Evolutionary conservation across 1,140 invertebrate genomes (phyloP).

Genomic region (honey bee (Apis mellifera)): DNA sequence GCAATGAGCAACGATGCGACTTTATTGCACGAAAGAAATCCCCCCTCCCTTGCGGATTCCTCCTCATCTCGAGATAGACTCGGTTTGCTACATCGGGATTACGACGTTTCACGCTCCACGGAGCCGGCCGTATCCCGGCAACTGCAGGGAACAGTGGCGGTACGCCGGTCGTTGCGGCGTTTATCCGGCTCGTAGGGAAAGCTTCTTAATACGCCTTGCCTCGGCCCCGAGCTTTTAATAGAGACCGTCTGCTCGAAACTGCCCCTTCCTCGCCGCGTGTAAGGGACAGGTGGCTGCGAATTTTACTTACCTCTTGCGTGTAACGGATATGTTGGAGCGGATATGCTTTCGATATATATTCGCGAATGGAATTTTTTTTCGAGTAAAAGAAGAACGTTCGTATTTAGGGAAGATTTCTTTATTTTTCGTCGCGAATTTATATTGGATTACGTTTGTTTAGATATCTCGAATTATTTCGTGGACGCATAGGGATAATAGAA

Average conservation of each 20-base stretch:
- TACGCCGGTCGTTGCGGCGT: conserved; percentile 35
- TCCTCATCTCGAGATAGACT: conserved; percentile 1
- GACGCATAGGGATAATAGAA: no score
- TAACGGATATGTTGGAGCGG: no score
- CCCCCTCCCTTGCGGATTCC: background rate
- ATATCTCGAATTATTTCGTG: no score
- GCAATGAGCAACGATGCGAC: conserved; percentile 10
- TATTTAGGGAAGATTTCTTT: no score
- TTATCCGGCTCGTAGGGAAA: conserved; percentile 57
- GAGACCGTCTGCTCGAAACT: background rate
- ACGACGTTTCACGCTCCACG: conserved; percentile 57
- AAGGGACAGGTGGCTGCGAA: background rate
- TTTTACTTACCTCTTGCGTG: conserved; percentile 5
- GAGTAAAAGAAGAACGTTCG: no score
- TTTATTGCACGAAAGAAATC: conserved; percentile 40
- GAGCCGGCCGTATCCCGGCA: conserved; percentile 2
- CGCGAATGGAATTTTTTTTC: no score
- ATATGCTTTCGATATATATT: no score
- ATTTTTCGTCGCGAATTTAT: no score
- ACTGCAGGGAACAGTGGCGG: background rate
- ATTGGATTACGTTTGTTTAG: no score
- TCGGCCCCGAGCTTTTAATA: conserved; percentile 54
- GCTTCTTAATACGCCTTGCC: conserved; percentile 56
- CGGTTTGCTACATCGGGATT: conserved; percentile 43
- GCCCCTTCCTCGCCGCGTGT: background rate